A percentile compares a stretch with the other conserved stretches of the same genome.
phyloP scores from a whole-genome alignment of 2,888 invertebrate genomes.

The Drosophila suboccidentalis region DNA sequence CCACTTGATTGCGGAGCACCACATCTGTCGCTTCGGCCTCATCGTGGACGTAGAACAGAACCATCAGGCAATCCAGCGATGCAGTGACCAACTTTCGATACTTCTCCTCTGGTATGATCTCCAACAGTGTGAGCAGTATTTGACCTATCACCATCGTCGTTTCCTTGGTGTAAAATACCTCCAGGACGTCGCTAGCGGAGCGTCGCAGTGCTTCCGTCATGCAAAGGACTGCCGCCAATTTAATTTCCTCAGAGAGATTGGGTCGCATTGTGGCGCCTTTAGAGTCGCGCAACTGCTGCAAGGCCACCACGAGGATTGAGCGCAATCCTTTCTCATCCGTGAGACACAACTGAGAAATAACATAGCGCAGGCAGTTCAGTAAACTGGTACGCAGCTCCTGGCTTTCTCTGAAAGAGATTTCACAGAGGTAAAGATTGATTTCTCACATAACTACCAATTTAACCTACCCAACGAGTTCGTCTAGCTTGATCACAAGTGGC shows the following conservation, averaged over 20 bases:
- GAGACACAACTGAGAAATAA: slow-evolving; percentile 78
- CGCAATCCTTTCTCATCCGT: slow-evolving; percentile 80
- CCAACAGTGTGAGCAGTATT: slow-evolving; percentile 88
- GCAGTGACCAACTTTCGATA: slow-evolving; percentile 88
- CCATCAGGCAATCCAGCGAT: slow-evolving; percentile 88
- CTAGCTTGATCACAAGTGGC: slow-evolving; percentile 83
- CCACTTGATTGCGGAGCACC: slow-evolving; percentile 87
- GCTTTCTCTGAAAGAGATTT: slow-evolving; percentile 60
- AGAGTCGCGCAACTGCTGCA: slow-evolving; percentile 82
- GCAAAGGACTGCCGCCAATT: slow-evolving; percentile 81
- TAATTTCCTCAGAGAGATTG: slow-evolving; percentile 84
- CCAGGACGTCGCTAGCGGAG: slow-evolving; percentile 86
- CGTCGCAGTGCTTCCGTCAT: slow-evolving; percentile 77
- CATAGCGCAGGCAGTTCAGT: slow-evolving; percentile 76
- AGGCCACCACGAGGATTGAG: slow-evolving; percentile 78
- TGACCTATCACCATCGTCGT: slow-evolving; percentile 88
- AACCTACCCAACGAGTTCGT: slow-evolving; percentile 78
- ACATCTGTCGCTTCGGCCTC: slow-evolving; percentile 87
- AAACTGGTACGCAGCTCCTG: slow-evolving; percentile 82
- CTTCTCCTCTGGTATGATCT: slow-evolving; percentile 89
- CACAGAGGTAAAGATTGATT: neutral
- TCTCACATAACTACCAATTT: neutral
- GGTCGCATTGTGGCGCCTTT: slow-evolving; percentile 60
- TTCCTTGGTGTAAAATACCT: slow-evolving; percentile 87
- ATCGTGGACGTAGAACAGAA: slow-evolving; percentile 88